These are phyloP conservation scores for Drosophila varians DNA, from an alignment of 1,140 invertebrate species.

Conservation along the genomic window DNA sequence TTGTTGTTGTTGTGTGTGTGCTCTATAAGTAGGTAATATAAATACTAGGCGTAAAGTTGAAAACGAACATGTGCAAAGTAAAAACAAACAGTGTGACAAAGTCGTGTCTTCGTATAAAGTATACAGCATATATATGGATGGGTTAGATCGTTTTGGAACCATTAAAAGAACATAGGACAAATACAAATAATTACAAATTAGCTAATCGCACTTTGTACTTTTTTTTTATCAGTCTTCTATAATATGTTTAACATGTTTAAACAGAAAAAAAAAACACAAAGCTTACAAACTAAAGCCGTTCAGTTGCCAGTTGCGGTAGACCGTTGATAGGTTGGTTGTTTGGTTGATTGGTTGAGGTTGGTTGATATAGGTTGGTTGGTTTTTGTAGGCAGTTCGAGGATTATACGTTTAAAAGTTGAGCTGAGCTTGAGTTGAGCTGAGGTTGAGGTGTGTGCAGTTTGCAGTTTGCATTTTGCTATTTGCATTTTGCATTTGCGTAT, in stretches of 20 bases:
- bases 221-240: constrained; percentile 23
- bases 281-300: constrained; percentile 77
- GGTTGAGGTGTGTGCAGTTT: constrained; percentile 66
- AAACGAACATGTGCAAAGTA: constrained; percentile 63
- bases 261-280: constrained; percentile 30
- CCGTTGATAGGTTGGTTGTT: constrained; percentile 48
- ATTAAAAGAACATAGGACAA: constrained; percentile 64
- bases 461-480: constrained; percentile 44
- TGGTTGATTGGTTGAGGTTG: constrained; percentile 44
- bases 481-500: constrained; percentile 47
- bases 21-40: constrained; percentile 52
- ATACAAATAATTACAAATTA: constrained; percentile 65
- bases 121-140: constrained; percentile 56
- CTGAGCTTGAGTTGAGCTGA: constrained; percentile 53
- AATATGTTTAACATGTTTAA: constrained; percentile 51
- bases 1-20: constrained; percentile 28
- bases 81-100: constrained; percentile 66
- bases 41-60: constrained; percentile 50
- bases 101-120: constrained; percentile 49
- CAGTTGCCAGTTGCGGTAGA: constrained; percentile 69
- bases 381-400: constrained; percentile 72
- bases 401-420: constrained; percentile 43
- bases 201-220: constrained; percentile 18
- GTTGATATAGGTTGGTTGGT: constrained; percentile 57
- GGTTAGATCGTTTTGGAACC: constrained; percentile 74